phyloP scores from a whole-genome alignment of 2,113 vertebrate genomes.

The Oryzias woworae region DNA sequence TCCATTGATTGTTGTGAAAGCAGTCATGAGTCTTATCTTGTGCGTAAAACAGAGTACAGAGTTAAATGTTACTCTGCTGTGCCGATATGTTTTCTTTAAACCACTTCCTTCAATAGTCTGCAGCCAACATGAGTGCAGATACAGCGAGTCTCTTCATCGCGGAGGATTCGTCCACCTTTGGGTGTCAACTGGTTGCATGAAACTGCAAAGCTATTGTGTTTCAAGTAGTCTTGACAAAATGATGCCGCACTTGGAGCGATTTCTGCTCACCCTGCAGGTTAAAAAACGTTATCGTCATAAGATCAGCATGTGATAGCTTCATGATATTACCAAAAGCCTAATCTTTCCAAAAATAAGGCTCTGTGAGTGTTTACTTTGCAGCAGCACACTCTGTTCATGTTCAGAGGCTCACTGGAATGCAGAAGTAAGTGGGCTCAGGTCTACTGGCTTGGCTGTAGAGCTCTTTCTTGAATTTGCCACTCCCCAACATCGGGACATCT shows the following conservation, averaged over 20 bases:
- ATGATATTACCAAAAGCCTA: conserved; percentile 64
- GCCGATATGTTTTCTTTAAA: conserved; percentile 16
- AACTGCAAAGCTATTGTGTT: conserved; percentile 61
- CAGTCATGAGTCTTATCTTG: conserved; percentile 24
- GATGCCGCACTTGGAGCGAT: conserved; percentile 56
- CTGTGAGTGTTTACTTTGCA: conserved; percentile 63
- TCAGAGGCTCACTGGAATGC: conserved; percentile 60
- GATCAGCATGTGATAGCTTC: conserved; percentile 72
- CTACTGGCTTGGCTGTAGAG: conserved; percentile 26
- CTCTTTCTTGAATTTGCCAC: conserved; percentile 19
- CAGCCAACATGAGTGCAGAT: conserved; percentile 25
- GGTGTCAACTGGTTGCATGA: conserved; percentile 50
- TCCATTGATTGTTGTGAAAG: conserved; percentile 25
- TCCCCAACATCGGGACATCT: conserved; percentile 20
- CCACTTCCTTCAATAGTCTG: not conserved
- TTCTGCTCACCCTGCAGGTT: conserved; percentile 59
- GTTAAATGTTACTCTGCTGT: conserved; percentile 7
- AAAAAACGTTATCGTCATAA: conserved; percentile 64
- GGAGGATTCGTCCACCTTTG: conserved; percentile 21
- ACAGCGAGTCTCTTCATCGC: conserved; percentile 38
- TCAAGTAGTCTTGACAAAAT: conserved; percentile 56
- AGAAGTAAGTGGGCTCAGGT: conserved; percentile 40
- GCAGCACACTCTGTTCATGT: conserved; percentile 52
- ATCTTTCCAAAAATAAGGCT: conserved; percentile 54
- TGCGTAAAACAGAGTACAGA: conserved; percentile 6